A percentile compares a stretch with the other conserved stretches of the same genome.
phyloP scores from a whole-genome alignment of 2,113 vertebrate species.

The Hystrix brachyura region DNA sequence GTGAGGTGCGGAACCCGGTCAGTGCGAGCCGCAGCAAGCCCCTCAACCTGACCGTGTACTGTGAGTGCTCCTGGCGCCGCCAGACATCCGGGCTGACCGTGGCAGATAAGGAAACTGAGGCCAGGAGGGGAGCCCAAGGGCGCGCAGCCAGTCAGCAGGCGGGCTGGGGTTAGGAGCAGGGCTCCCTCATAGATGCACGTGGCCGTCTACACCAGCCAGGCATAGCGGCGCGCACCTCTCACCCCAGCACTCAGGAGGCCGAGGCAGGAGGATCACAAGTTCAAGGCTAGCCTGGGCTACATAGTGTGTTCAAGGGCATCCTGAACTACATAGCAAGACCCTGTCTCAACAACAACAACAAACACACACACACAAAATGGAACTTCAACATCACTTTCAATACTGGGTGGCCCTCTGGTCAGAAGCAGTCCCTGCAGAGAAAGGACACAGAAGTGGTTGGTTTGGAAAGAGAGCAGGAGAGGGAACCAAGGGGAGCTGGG shows the following conservation, averaged over 20 bases:
- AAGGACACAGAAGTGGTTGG: background rate
- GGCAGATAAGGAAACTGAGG: constrained; percentile 41
- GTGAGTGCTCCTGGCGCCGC: constrained; percentile 74
- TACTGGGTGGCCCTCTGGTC: background rate
- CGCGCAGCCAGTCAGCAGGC: background rate
- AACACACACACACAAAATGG: too few species aligned
- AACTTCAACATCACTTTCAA: too few species aligned
- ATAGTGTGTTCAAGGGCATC: too few species aligned
- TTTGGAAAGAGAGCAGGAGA: background rate
- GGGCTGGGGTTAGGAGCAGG: background rate
- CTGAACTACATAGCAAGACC: too few species aligned
- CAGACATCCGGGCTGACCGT: background rate
- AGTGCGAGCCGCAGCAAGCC: constrained; percentile 80
- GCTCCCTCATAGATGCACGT: background rate
- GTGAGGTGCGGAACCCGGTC: constrained; percentile 80
- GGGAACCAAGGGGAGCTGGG: background rate
- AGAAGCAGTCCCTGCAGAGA: background rate
- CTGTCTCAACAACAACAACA: too few species aligned
- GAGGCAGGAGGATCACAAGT: background rate
- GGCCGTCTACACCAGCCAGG: background rate
- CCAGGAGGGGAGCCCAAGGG: background rate
- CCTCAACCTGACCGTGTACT: constrained; percentile 79
- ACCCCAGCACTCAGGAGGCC: background rate
- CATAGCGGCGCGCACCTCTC: background rate
- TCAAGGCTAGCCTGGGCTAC: background rate